Evolutionary conservation across 2,888 invertebrate genomes (phyloP).

Genomic region (Aphelenchoides bicaudatus): DNA sequence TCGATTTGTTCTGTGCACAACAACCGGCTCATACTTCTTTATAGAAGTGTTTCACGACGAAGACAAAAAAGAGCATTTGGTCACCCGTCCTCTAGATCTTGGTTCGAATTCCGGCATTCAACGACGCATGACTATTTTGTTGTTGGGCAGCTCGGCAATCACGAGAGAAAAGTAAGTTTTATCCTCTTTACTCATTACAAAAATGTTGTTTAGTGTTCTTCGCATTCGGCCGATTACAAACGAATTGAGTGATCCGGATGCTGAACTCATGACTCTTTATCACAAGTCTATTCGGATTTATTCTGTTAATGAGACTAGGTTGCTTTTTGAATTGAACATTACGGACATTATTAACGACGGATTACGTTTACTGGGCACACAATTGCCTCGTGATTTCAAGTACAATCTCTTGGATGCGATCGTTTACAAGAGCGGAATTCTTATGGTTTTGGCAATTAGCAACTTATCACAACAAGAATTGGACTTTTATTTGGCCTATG

Average conservation of each 20-base stretch:
- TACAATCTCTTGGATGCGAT: conserved; percentile 21
- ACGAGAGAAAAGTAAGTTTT: conserved; percentile 25
- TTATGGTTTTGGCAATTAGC: conserved; percentile 19
- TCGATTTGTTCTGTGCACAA: conserved; percentile 37
- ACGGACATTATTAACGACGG: conserved; percentile 14
- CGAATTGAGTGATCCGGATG: conserved; percentile 1
- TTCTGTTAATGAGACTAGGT: conserved; percentile 17
- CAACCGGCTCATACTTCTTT: conserved; percentile 36
- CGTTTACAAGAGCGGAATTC: conserved; percentile 21
- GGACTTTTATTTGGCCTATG: conserved; percentile 20
- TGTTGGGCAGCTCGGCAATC: conserved; percentile 30
- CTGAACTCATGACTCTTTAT: conserved; percentile 23
- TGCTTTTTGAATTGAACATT: conserved; percentile 23
- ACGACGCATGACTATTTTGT: conserved; percentile 33
- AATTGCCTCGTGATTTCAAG: conserved; percentile 4
- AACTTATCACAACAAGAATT: background rate
- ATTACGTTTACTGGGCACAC: background rate
- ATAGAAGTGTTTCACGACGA: conserved; percentile 33
- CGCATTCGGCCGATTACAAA: conserved; percentile 28
- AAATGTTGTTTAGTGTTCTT: conserved; percentile 23
- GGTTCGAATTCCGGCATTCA: conserved; percentile 26
- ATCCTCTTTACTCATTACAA: background rate
- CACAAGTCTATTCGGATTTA: conserved; percentile 27
- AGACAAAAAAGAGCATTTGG: conserved; percentile 16
- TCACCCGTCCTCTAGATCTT: conserved; percentile 16